phyloP scores from a whole-genome alignment of 2,797 vertebrate genomes.

The Eulemur rubriventer region DNA sequence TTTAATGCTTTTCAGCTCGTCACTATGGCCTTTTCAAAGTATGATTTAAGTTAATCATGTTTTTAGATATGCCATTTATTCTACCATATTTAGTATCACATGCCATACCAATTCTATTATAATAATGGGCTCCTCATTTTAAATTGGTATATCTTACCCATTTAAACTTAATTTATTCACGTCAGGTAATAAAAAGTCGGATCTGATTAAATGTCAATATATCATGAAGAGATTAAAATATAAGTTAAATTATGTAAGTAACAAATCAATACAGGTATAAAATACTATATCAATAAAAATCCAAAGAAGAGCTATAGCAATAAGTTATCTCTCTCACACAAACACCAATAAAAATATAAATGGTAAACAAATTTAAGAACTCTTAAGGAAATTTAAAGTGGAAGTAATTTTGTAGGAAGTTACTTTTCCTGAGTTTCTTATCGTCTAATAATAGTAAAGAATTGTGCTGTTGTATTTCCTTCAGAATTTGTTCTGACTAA shows the following conservation, averaged over 20 bases:
- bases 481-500: not conserved
- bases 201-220: conserved; percentile 6
- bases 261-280: not conserved
- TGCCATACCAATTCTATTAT: not conserved
- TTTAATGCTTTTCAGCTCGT: not conserved
- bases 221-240: not conserved
- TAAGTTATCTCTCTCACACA: not conserved
- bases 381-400: not conserved
- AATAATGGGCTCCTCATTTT: not conserved
- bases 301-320: not conserved
- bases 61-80: not conserved
- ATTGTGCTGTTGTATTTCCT: not conserved
- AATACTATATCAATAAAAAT: not conserved
- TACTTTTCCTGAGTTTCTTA: not conserved
- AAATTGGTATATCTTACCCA: conserved; percentile 11
- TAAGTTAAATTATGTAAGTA: not conserved
- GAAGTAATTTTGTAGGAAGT: not conserved
- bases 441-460: not conserved
- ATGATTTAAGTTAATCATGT: not conserved
- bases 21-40: not conserved
- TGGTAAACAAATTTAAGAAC: not conserved
- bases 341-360: not conserved
- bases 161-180: conserved; percentile 23
- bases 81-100: not conserved
- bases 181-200: not conserved